Evolutionary conservation across 1,140 invertebrate genomes (phyloP), one percentile per base, ranked within the genome.

Genomic region (Calycopis cecrops): DNA sequence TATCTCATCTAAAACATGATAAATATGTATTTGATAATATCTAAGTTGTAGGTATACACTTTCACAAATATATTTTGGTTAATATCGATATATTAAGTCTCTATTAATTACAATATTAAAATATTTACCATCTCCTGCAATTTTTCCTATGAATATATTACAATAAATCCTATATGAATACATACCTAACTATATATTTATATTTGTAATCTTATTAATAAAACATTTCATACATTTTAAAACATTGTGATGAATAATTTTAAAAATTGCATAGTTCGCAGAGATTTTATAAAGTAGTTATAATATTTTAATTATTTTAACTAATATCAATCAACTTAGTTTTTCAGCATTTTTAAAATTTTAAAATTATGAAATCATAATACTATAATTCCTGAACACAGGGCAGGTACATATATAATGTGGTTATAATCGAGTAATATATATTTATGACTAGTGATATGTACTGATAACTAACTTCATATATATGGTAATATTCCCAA

Each of bases 361-460:
- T 52, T 53, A 57, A 48, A 52, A 49, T 53, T 59, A 17, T 63
- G 62, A 51, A 62, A 56, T 62, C 69, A 67, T 73, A 83, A 81
- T 78, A 73, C 71, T 76, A 44, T 44, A 44, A 63, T 76, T 82
- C 79, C 82, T 83, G 78, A 83, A 83, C 73, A 78, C 82, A 85
- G 78, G 79, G 74, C 79, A 85, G 82, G 82, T 85, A 85, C 82
- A 59, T 72, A 55, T 28, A 28, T 53, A 66, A 63, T 77, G 64
- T 85, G 65, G 65, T 63, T 60, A 69, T 54, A 40, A 55, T 63
- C 69, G 69, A 65, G 62, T 69, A 65, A 65, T 47, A 64, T 62
- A 66, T 67, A 66, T 63, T 73, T 80, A 79, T 85, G 82, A 85
- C 82, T 85, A 85, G 82, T 81, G 82, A 85, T 85, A 85, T 85